Base-by-base conservation (phyloP, 1,140 invertebrate species). In the Microplitis demolitor region DNA sequence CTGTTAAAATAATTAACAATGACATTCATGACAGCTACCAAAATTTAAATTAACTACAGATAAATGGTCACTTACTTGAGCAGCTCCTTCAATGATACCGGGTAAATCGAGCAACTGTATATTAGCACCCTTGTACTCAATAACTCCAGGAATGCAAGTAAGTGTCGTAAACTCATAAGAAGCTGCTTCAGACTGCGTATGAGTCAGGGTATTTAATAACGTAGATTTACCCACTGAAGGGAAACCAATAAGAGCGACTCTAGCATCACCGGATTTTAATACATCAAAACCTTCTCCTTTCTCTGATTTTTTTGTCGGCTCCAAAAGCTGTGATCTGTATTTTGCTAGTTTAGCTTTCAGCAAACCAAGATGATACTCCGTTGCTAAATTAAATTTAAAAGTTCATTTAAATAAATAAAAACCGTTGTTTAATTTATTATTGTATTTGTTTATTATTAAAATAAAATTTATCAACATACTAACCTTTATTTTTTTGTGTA, bases 261-360 rank as follows among this genome's bases (percentile, higher is more conserved):
- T 90, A 4, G 98, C 98, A 94, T 99, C 98, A 56, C 98, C 98
- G 79, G 96, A 98, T 88, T 99, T 99, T 76, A 99, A 90, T 11
- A 99, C 98, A 93, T 99, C 98, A 88, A 99, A 99, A 8, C 98
- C 98, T 89, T 99, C 98, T 13, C 98, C 98, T 86, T 98, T 99
- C 80, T 98, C 96, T 45, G 94, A 93, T 82, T 97, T 96, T 85
- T 99, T 99, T 0, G 94, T 90, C 0, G 98, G 97, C 84, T 99
- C 98, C 37, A 99, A 85, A 13, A 99, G 86, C 82, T 99, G 97
- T 4, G 97, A 95, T 53, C 98, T 89, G 81, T 98, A 99, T 84
- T 99, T 99, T 0, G 98, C 98, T 82, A 99, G 88, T 89, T 99
- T 99, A 0, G 98, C 98, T 89, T 99, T 99, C 62, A 99, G 84